Conservation (phyloP, 2,113 vertebrate genomes). For the Callocephalon fimbriatum region DNA sequence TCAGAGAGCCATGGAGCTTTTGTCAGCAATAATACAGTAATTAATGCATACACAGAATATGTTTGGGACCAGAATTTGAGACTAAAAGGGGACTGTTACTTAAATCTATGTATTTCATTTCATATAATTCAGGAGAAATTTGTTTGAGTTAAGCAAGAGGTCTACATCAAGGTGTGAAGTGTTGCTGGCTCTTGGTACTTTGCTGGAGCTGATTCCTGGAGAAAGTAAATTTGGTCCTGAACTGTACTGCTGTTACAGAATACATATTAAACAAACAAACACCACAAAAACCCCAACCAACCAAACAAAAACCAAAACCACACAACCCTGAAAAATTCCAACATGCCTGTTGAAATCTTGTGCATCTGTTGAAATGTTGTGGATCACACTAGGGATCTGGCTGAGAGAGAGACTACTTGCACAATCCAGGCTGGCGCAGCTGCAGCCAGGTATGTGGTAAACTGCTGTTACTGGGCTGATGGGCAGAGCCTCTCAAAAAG, state of each 20-base stretch:
- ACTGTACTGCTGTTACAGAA: not conserved
- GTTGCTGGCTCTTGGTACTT: not conserved
- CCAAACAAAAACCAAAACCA: not conserved
- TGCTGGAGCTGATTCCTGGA: not conserved
- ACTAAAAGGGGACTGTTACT: not conserved
- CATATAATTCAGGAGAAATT: not conserved
- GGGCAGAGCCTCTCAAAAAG: not conserved
- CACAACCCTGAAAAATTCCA: not conserved
- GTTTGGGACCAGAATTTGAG: not conserved
- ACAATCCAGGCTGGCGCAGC: not conserved
- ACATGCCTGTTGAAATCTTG: not conserved
- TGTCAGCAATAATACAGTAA: not conserved
- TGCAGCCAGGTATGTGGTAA: not conserved
- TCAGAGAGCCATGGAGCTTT: not conserved
- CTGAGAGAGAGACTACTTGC: not conserved
- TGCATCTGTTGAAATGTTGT: not conserved
- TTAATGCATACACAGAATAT: not conserved
- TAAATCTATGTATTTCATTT: not conserved
- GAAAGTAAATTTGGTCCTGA: not conserved
- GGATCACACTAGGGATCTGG: not conserved
- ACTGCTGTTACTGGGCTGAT: not conserved
- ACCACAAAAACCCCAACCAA: accelerated
- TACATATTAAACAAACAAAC: not conserved
- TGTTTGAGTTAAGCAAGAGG: not conserved
- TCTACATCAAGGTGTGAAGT: not conserved